Evolutionary conservation across 2,888 invertebrate genomes (phyloP).

Genomic region (Euproctis similis): DNA sequence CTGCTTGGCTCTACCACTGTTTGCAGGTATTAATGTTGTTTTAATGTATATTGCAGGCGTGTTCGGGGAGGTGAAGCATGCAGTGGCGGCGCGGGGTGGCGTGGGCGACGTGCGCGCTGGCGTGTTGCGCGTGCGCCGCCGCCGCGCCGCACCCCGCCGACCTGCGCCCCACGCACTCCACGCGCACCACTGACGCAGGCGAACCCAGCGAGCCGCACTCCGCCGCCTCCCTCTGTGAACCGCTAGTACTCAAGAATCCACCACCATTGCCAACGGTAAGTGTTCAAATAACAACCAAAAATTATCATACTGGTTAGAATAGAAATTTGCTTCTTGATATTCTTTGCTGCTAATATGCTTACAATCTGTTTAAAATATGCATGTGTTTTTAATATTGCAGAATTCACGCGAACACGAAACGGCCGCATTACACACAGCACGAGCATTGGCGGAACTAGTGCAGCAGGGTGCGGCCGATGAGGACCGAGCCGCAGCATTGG

Average conservation of each 20-base stretch:
- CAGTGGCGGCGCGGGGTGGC: slow-evolving; percentile 30
- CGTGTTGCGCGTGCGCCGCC: slow-evolving; percentile 60
- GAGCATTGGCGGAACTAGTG: slow-evolving; percentile 63
- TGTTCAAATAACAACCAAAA: no score
- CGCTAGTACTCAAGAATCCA: slow-evolving; percentile 42
- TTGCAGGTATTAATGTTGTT: no score
- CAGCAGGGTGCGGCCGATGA: slow-evolving; percentile 59
- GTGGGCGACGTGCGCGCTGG: slow-evolving; percentile 51
- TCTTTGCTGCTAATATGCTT: no score
- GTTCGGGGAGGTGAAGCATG: slow-evolving; percentile 46
- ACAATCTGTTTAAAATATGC: no score
- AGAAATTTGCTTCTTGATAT: no score
- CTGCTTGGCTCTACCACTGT: no score
- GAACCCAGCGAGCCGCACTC: slow-evolving; percentile 23
- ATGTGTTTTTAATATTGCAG: slow-evolving; percentile 27
- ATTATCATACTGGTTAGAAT: no score
- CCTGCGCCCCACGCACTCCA: no score
- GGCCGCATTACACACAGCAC: slow-evolving; percentile 57
- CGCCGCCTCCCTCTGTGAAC: slow-evolving; percentile 33
- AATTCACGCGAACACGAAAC: slow-evolving; percentile 62
- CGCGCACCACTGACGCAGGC: slow-evolving; percentile 27
- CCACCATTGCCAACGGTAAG: slow-evolving; percentile 50
- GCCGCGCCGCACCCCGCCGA: slow-evolving; percentile 56
- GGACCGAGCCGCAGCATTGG: slow-evolving; percentile 53
- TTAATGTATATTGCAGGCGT: slow-evolving; percentile 18